Conservation (phyloP, 2,797 vertebrate genomes). For the Saxicola maurus region DNA sequence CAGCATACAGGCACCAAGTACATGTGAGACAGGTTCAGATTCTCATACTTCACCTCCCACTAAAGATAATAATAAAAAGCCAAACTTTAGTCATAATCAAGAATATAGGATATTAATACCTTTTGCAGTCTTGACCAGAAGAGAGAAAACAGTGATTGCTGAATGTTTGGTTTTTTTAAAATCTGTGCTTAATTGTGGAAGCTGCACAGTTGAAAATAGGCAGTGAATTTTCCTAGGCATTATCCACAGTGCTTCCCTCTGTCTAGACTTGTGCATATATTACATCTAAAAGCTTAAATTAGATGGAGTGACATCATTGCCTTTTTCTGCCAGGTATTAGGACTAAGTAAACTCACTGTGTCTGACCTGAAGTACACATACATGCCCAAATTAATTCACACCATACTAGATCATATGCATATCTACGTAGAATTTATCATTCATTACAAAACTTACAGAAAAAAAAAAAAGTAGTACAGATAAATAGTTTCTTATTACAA, state of each 20-base stretch:
- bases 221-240: neutral
- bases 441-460: neutral
- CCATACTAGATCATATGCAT: neutral
- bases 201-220: neutral
- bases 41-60: neutral
- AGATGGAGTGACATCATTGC: neutral
- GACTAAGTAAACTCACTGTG: neutral
- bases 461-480: neutral
- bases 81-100: neutral
- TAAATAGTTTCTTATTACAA: neutral
- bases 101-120: neutral
- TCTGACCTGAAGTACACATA: neutral
- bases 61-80: neutral
- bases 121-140: neutral
- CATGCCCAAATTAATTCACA: neutral
- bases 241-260: accelerated
- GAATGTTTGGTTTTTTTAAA: neutral
- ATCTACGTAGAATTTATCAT: neutral
- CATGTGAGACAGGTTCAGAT: neutral
- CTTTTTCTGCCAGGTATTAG: neutral
- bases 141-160: neutral
- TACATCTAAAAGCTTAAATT: neutral
- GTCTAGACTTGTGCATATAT: neutral
- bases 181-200: neutral
- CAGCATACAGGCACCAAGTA: neutral